Evolutionary conservation across 2,888 invertebrate genomes (phyloP), one percentile per base, ranked within the genome.

Genomic region (Plebejus melissa): DNA sequence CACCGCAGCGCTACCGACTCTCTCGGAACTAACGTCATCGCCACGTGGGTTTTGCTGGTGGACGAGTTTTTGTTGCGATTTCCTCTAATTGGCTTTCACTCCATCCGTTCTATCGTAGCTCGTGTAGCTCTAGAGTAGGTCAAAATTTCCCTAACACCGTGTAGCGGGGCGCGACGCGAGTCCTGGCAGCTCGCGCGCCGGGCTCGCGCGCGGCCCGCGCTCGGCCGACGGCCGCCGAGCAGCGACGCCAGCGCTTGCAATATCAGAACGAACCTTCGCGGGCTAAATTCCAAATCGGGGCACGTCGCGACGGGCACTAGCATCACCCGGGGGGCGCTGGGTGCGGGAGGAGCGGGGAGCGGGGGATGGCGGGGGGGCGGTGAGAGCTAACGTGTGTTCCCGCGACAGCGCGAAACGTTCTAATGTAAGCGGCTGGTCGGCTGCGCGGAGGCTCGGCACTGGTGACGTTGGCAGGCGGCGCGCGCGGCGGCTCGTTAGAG

Each of bases 401-500:
- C 86, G 88, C 88, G 85, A 86, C 89, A 87, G 89, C 89, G 90
- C 90, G 90, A 88, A 88, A 87, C 90, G 90, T 90, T 88, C 89
- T 90, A 86, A 88, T 87, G 90, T 89, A 86, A 85, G 82, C 80
- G 79, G 78, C 77, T 76, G 75, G 76, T 74, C 75, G 78, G 65
- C 74, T 76, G 76, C 75, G 77, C 75, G 75, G 74, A 74, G 60
- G 74, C 70, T 83, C 65, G 78, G 79, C 74, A 75, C 77, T 76
- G 77, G 77, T 77, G 95, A 96, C 76, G 81, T 95, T 82, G 84
- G 86, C 86, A 85, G 88, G 86, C 87, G 87, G 96, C 80, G 95
- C 95, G 81, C 85, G 85, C 82, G 84, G 84, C 85, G 94, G 95
- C 83, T 94, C 95, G 82, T 93, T 96, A 87, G 97, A 97, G 91